Evolutionary conservation across 2,113 vertebrate genomes (phyloP), one percentile per base, ranked within the genome.

Genomic region (Gambusia holbrooki): DNA sequence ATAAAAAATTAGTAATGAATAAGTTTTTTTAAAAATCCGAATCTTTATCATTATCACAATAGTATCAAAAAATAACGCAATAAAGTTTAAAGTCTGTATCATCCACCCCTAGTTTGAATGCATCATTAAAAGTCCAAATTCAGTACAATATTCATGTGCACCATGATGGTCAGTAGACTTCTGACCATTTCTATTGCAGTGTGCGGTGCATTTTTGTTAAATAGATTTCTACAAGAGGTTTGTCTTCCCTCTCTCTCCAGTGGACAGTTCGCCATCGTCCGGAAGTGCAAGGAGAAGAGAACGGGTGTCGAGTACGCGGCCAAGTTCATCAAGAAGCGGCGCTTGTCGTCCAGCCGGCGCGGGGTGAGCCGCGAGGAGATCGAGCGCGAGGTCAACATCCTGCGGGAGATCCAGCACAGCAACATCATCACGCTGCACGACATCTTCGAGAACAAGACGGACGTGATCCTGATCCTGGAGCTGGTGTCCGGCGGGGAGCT

Each of bases 401-500:
- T 99, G 85, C 92, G 97, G 0, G 97, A 97, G 93, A 97, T 99
- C 91, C 97, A 97, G 88, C 98, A 99, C 94, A 96, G 96, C 91
- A 99, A 99, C 94, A 98, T 99, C 94, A 99, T 99, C 94, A 97
- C 97, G 0, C 94, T 99, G 76, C 97, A 99, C 0, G 97, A 99
- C 93, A 96, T 99, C 93, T 99, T 99, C 0, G 98, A 99, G 92
- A 99, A 99, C 93, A 97, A 96, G 92, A 98, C 98, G 0, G 98
- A 99, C 0, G 97, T 99, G 87, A 97, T 99, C 85, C 95, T 99
- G 63, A 99, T 99, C 92, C 95, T 99, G 79, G 98, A 99, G 94
- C 94, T 99, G 85, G 98, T 99, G 68, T 98, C 97, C 0, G 98
- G 97, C 0, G 97, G 98, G 0, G 97, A 99, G 90, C 96, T 99